phyloP scores from a whole-genome alignment of 2,888 invertebrate species.

The Eurytoma californica region DNA sequence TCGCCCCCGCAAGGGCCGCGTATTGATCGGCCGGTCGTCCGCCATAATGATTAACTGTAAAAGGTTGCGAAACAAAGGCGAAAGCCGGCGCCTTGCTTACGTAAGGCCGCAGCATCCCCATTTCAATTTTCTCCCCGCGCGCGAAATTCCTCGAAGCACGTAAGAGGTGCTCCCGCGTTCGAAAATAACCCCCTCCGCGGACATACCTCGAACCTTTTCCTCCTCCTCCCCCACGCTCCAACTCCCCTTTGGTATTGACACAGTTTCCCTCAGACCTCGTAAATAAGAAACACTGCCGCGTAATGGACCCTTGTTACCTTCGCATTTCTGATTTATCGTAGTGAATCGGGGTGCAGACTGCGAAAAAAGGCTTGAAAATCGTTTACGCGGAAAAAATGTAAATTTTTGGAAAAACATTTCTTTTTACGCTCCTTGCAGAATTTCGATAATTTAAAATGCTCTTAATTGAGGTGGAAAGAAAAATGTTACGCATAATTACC shows the following conservation, averaged over 20 bases:
- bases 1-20: slow-evolving; percentile 4
- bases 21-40: neutral
- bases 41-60: slow-evolving; percentile 12
- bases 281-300: neutral
- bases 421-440: no score
- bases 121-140: neutral
- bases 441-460: no score
- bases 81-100: neutral
- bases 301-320: no score
- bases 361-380: no score
- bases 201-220: neutral
- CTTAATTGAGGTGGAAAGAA: no score
- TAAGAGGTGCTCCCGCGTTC: no score
- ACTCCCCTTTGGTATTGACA: slow-evolving; percentile 32
- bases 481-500: no score
- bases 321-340: no score
- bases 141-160: neutral
- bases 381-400: no score
- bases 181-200: neutral
- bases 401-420: no score
- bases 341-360: no score
- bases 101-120: neutral
- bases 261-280: slow-evolving; percentile 29
- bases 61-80: slow-evolving; percentile 16
- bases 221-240: no score